These are phyloP conservation scores for Harpagoxenus sublaevis DNA, from an alignment of 2,888 invertebrate species.

Conservation along the genomic window DNA sequence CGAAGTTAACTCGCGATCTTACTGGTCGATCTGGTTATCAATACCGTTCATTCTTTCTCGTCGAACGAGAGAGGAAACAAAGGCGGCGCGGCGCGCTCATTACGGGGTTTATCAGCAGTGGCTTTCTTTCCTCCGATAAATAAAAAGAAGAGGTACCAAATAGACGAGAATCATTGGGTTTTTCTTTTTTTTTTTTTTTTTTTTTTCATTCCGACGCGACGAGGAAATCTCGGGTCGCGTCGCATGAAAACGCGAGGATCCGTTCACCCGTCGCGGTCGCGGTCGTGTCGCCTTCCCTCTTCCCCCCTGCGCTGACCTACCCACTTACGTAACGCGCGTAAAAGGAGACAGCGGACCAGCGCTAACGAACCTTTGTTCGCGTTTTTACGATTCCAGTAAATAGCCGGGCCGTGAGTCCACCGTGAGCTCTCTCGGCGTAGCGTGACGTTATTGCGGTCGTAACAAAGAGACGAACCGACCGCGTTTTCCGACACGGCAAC, in stretches of 20 bases:
- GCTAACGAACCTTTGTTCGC: conserved; percentile 57
- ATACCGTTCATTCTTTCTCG: not conserved
- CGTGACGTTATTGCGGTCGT: conserved; percentile 35
- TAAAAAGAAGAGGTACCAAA: not conserved
- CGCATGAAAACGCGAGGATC: conserved; percentile 22
- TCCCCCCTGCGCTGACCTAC: not conserved
- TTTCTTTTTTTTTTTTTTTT: not conserved
- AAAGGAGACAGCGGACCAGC: conserved; percentile 38
- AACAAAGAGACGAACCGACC: conserved; percentile 54
- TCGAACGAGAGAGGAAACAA: not conserved
- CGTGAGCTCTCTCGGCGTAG: conserved; percentile 20
- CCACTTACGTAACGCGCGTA: conserved; percentile 13
- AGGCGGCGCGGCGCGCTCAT: not conserved
- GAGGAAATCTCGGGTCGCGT: conserved; percentile 24
- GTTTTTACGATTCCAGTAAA: conserved; percentile 59
- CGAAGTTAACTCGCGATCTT: not conserved
- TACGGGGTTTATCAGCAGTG: conserved; percentile 9
- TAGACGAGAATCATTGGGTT: conserved; percentile 1
- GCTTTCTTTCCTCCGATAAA: not conserved
- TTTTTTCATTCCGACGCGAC: not conserved
- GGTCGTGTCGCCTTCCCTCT: not conserved
- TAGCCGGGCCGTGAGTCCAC: conserved; percentile 22
- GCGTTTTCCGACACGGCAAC: conserved; percentile 49
- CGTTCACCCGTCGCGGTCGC: not conserved
- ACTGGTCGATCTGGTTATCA: not conserved